phyloP scores from a whole-genome alignment of 2,888 invertebrate species.

The Nebria brevicollis region DNA sequence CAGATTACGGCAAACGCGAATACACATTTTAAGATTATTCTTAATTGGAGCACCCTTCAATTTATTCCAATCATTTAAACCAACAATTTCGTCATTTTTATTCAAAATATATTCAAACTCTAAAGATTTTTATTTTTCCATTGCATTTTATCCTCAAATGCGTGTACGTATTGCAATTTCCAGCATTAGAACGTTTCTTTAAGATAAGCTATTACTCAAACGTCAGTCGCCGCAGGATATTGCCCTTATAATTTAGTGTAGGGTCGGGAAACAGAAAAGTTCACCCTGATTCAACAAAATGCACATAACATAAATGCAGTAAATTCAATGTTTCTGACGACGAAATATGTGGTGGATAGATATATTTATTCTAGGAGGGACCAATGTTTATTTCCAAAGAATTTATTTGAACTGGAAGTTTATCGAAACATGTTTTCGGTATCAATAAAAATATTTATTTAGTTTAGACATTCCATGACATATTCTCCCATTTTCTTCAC shows the following conservation, averaged over 20 bases:
- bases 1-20: neutral
- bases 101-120: too few species aligned
- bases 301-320: neutral
- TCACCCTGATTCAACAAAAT: neutral
- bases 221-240: slow-evolving; percentile 13
- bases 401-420: neutral
- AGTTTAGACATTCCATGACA: neutral
- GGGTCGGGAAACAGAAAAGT: neutral
- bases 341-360: neutral
- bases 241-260: slow-evolving; percentile 19
- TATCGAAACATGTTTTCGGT: neutral
- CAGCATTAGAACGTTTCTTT: neutral
- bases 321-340: neutral
- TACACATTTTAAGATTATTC: neutral
- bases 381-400: neutral
- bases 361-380: neutral
- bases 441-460: neutral
- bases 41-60: neutral
- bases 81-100: neutral
- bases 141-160: neutral
- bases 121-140: too few species aligned
- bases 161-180: neutral
- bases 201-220: slow-evolving; percentile 6
- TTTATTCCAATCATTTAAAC: neutral
- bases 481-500: neutral